Evolutionary conservation across 2,888 invertebrate species (phyloP), one percentile per base, ranked within the genome.

Genomic region (Chrysina gloriosa): DNA sequence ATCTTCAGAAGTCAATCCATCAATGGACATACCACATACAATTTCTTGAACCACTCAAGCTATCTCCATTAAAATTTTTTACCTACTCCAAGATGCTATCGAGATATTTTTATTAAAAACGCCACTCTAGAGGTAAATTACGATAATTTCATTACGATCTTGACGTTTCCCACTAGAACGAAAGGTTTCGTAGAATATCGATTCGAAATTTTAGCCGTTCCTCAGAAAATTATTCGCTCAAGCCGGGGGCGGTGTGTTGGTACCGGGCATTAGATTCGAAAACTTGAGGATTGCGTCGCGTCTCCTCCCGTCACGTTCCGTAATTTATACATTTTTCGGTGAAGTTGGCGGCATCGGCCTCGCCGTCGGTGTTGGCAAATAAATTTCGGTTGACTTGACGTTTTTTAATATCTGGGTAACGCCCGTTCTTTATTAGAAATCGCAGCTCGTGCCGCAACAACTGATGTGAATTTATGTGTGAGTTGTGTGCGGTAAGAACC

Each of bases 391-490:
- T 21, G 23, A 58, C 39, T 58, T 58, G 58, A 58, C 58, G 36
- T 58, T 58, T 58, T 58, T 58, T 58, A 58, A 58, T 58, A 58
- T 58, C 58, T 39, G 25, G 27, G 39, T 56, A 56, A 56, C 56
- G 56, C 56, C 56, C 56, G 36, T 25, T 39, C 58, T 58, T 58
- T 58, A 58, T 58, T 58, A 58, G 58, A 58, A 58, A 58, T 58
- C 58, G 36, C 58, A 39, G 39, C 58, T 58, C 58, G 39, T 58
- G 25, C 39, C 58, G 25, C 58, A 58, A 39, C 58, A 58, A 58
- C 58, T 58, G 58, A 58, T 58, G 58, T 58, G 58, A 58, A 58
- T 58, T 58, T 58, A 58, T 58, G 58, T 58, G n/a, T 25, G 16
- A 11, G 58, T 23, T 14, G 58, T n/a, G n/a, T 23, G 39, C 11